Conservation (phyloP, 2,797 vertebrate species). For the Gallirallus australis region DNA sequence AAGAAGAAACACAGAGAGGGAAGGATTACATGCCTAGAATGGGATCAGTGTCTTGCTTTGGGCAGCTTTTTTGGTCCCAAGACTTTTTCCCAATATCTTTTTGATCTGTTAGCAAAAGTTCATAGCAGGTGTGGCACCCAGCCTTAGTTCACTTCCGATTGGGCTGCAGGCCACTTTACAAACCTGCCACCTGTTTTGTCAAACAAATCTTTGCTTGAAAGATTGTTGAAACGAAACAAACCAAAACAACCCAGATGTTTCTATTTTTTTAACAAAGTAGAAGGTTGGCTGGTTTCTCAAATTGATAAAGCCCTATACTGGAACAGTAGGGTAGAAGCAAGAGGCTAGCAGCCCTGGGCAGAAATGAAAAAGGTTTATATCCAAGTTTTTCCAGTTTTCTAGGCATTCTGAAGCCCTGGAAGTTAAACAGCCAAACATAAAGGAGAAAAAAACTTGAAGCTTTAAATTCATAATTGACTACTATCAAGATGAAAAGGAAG, state of each 20-base stretch:
- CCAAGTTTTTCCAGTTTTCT: neutral
- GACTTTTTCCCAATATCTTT: neutral
- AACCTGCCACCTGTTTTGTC: neutral
- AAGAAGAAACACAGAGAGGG: accelerated
- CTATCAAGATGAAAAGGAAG: constrained; percentile 5
- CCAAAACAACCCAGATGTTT: neutral
- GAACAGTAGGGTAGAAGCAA: neutral
- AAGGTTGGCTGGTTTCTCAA: neutral
- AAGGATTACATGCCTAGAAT: neutral
- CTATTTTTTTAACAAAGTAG: neutral
- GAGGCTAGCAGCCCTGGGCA: neutral
- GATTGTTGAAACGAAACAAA: neutral
- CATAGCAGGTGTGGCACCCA: neutral
- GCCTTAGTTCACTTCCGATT: neutral
- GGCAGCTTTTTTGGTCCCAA: neutral
- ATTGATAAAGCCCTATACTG: neutral
- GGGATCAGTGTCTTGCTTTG: neutral
- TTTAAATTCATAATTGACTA: constrained; percentile 35
- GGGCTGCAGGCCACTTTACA: neutral
- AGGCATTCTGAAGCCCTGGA: neutral
- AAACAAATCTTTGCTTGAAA: neutral
- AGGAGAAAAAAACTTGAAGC: neutral
- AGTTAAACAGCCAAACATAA: neutral
- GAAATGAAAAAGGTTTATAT: neutral
- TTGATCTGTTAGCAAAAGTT: neutral